Evolutionary conservation across 2,113 vertebrate genomes (phyloP).

Genomic region (Podarcis muralis): DNA sequence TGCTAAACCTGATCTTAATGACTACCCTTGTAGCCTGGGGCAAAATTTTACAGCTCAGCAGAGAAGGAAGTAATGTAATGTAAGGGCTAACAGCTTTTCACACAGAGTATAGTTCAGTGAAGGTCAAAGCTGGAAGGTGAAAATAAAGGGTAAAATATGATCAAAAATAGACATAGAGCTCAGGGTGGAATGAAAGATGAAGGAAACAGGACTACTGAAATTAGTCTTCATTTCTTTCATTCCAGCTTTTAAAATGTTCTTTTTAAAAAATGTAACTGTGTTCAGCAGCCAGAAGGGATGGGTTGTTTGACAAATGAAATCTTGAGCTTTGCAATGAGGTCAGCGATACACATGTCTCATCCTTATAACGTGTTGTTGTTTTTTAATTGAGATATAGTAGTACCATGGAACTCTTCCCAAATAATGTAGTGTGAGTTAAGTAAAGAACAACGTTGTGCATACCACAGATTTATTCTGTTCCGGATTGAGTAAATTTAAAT

Average conservation of each 20-base stretch:
- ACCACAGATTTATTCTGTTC: too few relatives aligned
- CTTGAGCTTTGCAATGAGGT: background rate
- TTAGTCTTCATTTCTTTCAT: background rate
- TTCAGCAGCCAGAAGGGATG: background rate
- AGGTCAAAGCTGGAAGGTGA: conserved; percentile 12
- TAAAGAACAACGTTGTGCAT: background rate
- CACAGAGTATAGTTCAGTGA: conserved; percentile 12
- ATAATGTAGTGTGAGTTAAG: background rate
- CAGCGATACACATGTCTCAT: background rate
- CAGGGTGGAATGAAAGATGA: conserved; percentile 10
- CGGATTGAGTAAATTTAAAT: too few relatives aligned
- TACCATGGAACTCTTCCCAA: background rate
- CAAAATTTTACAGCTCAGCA: conserved; percentile 43
- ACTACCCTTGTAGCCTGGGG: conserved; percentile 25
- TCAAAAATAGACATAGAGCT: conserved; percentile 42
- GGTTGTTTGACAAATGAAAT: background rate
- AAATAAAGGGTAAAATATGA: conserved; percentile 42
- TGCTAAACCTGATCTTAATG: background rate
- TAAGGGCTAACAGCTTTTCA: conserved; percentile 30
- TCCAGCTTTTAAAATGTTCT: conserved; percentile 39
- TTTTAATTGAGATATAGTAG: background rate
- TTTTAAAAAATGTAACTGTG: conserved; percentile 5
- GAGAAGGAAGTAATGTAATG: conserved; percentile 43
- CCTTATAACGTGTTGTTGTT: background rate
- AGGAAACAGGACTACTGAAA: conserved; percentile 26